Percentiles rank a stretch among this genome's conserved stretches.
Conservation (phyloP, 2,888 invertebrate genomes). For the Ectemnius cavifrons region DNA sequence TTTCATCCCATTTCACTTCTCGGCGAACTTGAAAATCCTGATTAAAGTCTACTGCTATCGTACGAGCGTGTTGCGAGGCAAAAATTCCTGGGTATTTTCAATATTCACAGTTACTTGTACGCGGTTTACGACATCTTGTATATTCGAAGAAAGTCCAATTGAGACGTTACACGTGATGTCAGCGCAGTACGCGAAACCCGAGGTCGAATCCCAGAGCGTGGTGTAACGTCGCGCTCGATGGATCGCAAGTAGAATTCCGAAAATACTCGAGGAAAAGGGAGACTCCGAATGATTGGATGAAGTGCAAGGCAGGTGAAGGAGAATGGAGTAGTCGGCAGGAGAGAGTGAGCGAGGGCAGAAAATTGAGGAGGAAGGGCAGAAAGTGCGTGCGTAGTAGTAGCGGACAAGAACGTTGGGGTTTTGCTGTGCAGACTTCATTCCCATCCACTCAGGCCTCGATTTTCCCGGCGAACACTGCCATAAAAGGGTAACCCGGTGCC, state of each 20-base stretch:
- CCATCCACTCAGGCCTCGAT: slow-evolving; percentile 47
- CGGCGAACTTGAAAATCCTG: slow-evolving; percentile 27
- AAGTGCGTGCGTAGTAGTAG: slow-evolving; percentile 45
- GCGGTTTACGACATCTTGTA: too few species aligned
- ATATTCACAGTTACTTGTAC: too few species aligned
- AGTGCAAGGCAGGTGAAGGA: slow-evolving; percentile 19
- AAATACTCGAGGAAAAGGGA: slow-evolving; percentile 6
- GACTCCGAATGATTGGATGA: slow-evolving; percentile 44
- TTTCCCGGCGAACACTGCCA: slow-evolving; percentile 44
- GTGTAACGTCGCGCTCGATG: slow-evolving; percentile 29
- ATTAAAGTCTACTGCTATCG: slow-evolving; percentile 3
- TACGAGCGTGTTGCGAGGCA: too few species aligned
- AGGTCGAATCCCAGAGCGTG: slow-evolving; percentile 5
- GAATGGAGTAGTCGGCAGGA: slow-evolving; percentile 13
- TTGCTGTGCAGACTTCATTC: slow-evolving; percentile 44
- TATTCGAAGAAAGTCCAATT: too few species aligned
- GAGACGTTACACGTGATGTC: slow-evolving; percentile 1
- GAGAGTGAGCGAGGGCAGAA: slow-evolving; percentile 19
- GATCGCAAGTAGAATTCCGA: slow-evolving; percentile 27
- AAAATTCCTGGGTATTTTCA: too few species aligned
- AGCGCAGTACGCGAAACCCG: slow-evolving; percentile 1
- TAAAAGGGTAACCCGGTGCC: slow-evolving; percentile 41
- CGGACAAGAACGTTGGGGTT: slow-evolving; percentile 51
- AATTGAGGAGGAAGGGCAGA: slow-evolving; percentile 44
- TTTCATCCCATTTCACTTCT: slow-evolving; percentile 31